phyloP scores from a whole-genome alignment of 2,797 vertebrate species.

The Intellagama lesueurii region DNA sequence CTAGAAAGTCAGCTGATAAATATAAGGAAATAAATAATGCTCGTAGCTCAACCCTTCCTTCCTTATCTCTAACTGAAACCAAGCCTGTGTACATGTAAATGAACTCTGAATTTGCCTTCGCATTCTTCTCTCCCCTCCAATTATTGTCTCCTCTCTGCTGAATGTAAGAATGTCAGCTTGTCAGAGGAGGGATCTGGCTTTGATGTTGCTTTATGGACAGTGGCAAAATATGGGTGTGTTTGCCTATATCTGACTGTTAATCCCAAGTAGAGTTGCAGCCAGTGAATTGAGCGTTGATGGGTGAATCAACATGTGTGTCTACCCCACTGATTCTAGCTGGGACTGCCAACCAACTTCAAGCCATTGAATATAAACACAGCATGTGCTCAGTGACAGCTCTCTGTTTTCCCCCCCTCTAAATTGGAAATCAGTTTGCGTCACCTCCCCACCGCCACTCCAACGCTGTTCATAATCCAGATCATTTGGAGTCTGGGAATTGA shows the following conservation, averaged over 20 bases:
- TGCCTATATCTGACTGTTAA: no score
- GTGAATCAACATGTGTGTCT: no score
- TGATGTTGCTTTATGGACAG: neutral
- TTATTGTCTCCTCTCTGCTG: neutral
- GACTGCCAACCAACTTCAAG: no score
- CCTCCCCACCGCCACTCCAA: no score
- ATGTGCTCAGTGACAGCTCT: neutral
- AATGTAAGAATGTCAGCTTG: neutral
- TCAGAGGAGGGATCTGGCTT: neutral
- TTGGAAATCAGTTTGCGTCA: slow-evolving; percentile 48
- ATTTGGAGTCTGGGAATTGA: slow-evolving; percentile 44
- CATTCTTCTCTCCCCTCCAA: neutral
- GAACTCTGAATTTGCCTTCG: neutral
- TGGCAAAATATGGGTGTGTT: no score
- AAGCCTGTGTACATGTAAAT: neutral
- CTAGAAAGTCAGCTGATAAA: neutral
- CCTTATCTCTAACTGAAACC: neutral
- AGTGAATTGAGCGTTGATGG: no score
- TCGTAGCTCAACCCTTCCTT: neutral
- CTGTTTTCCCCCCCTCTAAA: neutral
- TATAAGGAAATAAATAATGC: neutral
- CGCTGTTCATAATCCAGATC: neutral
- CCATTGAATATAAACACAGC: neutral
- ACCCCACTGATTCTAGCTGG: no score
- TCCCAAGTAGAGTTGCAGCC: no score